Evolutionary conservation across 2,113 vertebrate genomes (phyloP), one percentile per base, ranked within the genome.

Genomic region (Brachyistius frenatus): DNA sequence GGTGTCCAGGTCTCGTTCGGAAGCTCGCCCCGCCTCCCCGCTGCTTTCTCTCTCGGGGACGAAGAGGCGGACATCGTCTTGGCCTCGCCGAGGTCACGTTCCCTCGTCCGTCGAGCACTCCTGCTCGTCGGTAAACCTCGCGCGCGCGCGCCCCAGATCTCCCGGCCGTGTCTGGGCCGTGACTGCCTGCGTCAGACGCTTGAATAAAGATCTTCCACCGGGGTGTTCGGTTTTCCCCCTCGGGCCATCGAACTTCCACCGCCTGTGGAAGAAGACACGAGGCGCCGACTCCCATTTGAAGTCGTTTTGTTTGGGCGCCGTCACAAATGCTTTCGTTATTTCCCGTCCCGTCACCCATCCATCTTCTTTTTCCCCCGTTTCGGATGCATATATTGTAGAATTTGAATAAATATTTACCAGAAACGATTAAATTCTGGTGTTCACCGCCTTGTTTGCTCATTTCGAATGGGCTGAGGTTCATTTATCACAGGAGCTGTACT

Each of bases 111-210:
- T 47, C 5, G 16, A 85, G 72, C 64, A 61, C 14, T 64, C 47
- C 5, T 23, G 5, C 78, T 85, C 82, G 84, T 86, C 68, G 66
- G 79, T 83, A 83, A 85, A 90, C 73, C 75, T 77, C 78, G 62
- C 62, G 71, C 78, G 62, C 62, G 71, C 65, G 67, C 79, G 57
- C 70, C 65, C 23, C n/a, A 72, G 78, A 83, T 88, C 81, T 66
- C 32, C 39, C 69, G 37, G 71, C 66, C 67, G 60, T 3, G 32
- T 82, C 64, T 54, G 70, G 47, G 50, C 49, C 47, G 10, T 32
- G 57, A 73, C 73, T 58, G 78, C 66, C 66, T 56, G 67, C 68
- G 88, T 88, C 81, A 72, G 77, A 81, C 66, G 81, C 82, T 83
- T 85, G 80, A 88, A 80, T 87, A 3, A 2, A 76, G 80, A 83